phyloP scores from a whole-genome alignment of 1,140 invertebrate species.

The Cherax destructor region DNA sequence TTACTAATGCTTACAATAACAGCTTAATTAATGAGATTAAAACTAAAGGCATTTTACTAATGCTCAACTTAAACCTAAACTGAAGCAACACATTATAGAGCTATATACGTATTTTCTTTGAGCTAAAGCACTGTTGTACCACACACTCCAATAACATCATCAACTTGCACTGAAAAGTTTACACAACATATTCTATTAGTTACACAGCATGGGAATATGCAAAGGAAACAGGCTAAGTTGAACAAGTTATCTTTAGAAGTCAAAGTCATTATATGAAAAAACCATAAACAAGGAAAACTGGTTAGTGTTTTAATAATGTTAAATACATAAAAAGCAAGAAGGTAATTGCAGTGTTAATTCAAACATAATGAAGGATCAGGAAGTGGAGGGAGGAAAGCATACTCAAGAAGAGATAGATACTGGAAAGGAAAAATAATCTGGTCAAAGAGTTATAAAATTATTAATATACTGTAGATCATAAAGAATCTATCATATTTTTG shows the following conservation, averaged over 20 bases:
- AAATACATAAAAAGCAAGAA: background rate
- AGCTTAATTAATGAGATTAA: background rate
- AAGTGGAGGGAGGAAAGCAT: background rate
- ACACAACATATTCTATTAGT: background rate
- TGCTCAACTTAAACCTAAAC: background rate
- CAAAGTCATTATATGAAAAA: background rate
- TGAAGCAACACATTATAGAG: background rate
- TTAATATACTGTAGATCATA: too few species aligned
- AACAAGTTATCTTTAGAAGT: background rate
- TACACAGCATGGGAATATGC: background rate
- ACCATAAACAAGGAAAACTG: background rate
- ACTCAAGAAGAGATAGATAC: slow-evolving; percentile 1
- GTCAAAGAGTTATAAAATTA: background rate
- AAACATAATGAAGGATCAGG: background rate
- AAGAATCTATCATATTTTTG: too few species aligned
- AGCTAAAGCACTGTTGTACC: background rate
- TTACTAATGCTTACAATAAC: background rate
- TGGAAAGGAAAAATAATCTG: slow-evolving; percentile 18
- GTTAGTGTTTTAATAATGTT: too few species aligned
- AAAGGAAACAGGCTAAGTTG: background rate
- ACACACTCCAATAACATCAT: background rate
- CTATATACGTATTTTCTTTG: background rate
- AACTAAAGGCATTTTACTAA: background rate
- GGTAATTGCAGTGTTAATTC: background rate
- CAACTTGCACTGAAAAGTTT: background rate